Percentiles rank a stretch among this genome's conserved stretches.
Evolutionary conservation across 2,888 invertebrate species (phyloP).

Genomic region (Aplocera efformata): DNA sequence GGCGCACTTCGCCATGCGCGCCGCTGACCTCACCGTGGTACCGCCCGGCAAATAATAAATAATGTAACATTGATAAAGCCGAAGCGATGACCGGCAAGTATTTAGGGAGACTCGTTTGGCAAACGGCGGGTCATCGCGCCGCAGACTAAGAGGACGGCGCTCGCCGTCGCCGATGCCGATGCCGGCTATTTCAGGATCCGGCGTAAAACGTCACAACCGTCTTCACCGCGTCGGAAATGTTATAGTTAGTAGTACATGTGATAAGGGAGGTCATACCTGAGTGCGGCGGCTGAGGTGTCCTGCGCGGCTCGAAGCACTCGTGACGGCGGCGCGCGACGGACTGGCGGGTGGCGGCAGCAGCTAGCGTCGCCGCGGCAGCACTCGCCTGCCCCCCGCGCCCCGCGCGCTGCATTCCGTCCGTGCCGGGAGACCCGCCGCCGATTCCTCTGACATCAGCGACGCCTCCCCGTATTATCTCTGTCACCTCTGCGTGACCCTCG

Average conservation of each 20-base stretch:
- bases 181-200: conserved; percentile 48
- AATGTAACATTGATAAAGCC: conserved; percentile 77
- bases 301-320: conserved; percentile 62
- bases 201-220: conserved; percentile 21
- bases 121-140: conserved; percentile 59
- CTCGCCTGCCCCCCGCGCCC: conserved; percentile 59
- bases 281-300: conserved; percentile 48
- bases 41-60: conserved; percentile 76
- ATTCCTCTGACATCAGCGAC: conserved; percentile 62
- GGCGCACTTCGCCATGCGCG: conserved; percentile 65
- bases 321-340: conserved; percentile 75
- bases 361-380: conserved; percentile 64
- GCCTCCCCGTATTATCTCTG: conserved; percentile 56
- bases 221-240: no score
- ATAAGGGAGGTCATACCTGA: conserved; percentile 68
- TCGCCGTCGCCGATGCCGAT: conserved; percentile 39
- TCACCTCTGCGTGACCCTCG: conserved; percentile 69
- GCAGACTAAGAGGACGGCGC: conserved; percentile 34
- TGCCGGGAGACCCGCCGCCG: conserved; percentile 54
- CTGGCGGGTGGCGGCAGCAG: conserved; percentile 62
- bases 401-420: conserved; percentile 53
- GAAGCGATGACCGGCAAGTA: conserved; percentile 74
- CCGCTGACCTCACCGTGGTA: conserved; percentile 72
- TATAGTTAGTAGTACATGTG: conserved; percentile 14
- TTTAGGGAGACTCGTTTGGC: conserved; percentile 68